phyloP scores from a whole-genome alignment of 2,113 vertebrate species.

The Stigmatopora nigra region DNA sequence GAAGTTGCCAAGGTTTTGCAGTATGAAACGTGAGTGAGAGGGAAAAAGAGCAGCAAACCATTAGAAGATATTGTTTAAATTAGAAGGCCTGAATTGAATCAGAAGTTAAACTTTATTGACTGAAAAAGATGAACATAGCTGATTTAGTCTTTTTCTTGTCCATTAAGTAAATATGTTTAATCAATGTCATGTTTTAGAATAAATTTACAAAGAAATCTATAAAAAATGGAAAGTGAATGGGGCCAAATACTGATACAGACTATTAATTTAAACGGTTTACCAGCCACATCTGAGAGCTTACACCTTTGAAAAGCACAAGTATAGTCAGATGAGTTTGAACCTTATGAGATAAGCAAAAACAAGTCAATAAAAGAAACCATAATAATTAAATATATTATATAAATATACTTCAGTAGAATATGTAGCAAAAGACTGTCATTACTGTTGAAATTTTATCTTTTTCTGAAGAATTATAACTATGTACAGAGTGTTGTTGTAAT shows the following conservation, averaged over 20 bases:
- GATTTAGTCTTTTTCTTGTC: conserved; percentile 58
- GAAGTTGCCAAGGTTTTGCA: conserved; percentile 70
- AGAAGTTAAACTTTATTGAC: conserved; percentile 65
- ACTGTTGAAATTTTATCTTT: conserved; percentile 50
- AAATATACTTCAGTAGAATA: conserved; percentile 42
- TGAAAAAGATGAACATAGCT: conserved; percentile 59
- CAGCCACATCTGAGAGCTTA: conserved; percentile 37
- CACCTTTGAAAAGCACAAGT: conserved; percentile 70
- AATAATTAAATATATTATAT: not conserved
- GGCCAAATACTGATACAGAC: conserved; percentile 51
- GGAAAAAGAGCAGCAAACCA: no score
- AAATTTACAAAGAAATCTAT: conserved; percentile 43
- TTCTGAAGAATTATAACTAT: conserved; percentile 69
- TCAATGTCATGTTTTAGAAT: conserved; percentile 28
- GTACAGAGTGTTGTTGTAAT: conserved; percentile 63
- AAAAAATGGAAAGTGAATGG: conserved; percentile 54
- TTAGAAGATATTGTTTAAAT: conserved; percentile 62
- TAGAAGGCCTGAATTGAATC: conserved; percentile 64
- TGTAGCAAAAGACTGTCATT: conserved; percentile 74
- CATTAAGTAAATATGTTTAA: conserved; percentile 52
- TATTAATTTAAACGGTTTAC: conserved; percentile 49
- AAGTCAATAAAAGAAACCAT: not conserved
- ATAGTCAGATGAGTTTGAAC: conserved; percentile 56
- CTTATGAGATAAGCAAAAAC: conserved; percentile 62
- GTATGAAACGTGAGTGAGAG: conserved; percentile 61